phyloP scores from a whole-genome alignment of 2,888 invertebrate species.

The Archips xylosteana region DNA sequence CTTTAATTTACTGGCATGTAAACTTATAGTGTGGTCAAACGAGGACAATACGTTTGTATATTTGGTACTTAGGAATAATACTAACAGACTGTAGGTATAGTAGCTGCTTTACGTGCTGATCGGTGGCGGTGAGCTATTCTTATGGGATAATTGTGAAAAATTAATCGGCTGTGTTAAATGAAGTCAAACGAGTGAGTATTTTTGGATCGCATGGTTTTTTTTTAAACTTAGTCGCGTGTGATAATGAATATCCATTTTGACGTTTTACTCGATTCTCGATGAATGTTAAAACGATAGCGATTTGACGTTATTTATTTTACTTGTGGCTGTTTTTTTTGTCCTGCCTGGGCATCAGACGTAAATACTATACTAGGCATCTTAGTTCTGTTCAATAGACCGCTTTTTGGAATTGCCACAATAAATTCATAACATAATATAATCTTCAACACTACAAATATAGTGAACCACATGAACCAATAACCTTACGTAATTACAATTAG shows the following conservation, averaged over 20 bases:
- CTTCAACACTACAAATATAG: neutral
- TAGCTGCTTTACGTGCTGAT: conserved; percentile 41
- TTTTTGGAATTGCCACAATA: neutral
- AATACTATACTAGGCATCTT: neutral
- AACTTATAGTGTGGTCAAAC: neutral
- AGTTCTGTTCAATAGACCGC: neutral
- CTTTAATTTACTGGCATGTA: neutral
- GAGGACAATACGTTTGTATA: conserved; percentile 24
- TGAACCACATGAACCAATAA: neutral
- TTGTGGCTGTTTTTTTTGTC: neutral
- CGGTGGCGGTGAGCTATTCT: conserved; percentile 54
- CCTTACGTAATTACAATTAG: neutral
- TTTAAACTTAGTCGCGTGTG: neutral
- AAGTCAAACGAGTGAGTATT: neutral
- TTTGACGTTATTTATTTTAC: neutral
- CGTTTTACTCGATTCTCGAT: neutral
- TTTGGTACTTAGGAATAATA: conserved; percentile 24
- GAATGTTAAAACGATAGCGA: no score
- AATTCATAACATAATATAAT: neutral
- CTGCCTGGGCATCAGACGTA: neutral
- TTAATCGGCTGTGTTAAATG: conserved; percentile 15
- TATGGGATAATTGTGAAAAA: neutral
- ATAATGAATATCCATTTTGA: neutral
- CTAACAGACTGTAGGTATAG: neutral
- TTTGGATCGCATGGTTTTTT: neutral